These are phyloP conservation scores for Neomicropteryx cornuta DNA, from an alignment of 1,140 invertebrate species.

Conservation along the genomic window DNA sequence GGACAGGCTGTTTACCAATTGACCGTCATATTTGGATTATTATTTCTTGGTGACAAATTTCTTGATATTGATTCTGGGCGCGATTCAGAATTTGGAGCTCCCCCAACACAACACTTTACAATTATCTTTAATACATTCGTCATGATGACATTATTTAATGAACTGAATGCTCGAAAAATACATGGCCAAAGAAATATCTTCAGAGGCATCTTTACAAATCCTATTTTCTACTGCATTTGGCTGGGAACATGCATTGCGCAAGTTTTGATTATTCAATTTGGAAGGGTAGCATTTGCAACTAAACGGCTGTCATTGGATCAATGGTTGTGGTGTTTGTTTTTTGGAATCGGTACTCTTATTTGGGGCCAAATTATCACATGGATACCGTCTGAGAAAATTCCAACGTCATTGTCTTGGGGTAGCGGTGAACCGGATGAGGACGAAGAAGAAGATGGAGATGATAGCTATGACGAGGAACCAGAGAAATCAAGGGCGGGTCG, in stretches of 20 bases:
- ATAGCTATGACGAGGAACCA: constrained; percentile 62
- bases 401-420: constrained; percentile 11
- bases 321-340: constrained; percentile 43
- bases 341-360: constrained; percentile 39
- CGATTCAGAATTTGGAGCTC: constrained; percentile 27
- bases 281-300: constrained; percentile 49
- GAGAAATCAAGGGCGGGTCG: constrained; percentile 72
- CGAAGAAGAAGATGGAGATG: constrained; percentile 42
- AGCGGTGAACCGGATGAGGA: constrained; percentile 4
- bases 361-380: constrained; percentile 58
- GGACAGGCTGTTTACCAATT: constrained; percentile 56
- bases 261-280: constrained; percentile 53
- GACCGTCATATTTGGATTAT: constrained; percentile 45
- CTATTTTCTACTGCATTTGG: constrained; percentile 54
- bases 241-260: constrained; percentile 46
- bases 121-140: constrained; percentile 64
- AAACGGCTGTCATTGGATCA: constrained; percentile 43
- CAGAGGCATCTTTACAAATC: constrained; percentile 47
- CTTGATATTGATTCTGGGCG: constrained; percentile 45
- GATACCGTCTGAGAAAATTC: constrained; percentile 22
- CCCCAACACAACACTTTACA: constrained; percentile 53
- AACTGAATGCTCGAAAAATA: constrained; percentile 59
- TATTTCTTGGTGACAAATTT: constrained; percentile 42
- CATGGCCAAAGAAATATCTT: constrained; percentile 60
- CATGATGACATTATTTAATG: constrained; percentile 65